Evolutionary conservation across 2,797 vertebrate genomes (phyloP).

Genomic region (Hydrophis major): DNA sequence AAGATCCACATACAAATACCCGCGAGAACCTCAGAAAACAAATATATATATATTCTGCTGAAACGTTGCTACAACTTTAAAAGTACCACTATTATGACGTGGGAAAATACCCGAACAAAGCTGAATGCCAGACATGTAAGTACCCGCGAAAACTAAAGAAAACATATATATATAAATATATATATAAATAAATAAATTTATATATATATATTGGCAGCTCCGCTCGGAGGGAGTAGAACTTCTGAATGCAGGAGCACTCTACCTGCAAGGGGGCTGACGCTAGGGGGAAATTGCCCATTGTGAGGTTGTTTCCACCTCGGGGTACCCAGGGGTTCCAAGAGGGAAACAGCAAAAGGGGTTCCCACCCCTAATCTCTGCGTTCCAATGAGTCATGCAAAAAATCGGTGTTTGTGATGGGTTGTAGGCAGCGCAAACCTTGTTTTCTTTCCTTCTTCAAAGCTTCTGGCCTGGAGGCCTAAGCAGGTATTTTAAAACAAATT

Average conservation of each 20-base stretch:
- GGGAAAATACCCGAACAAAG: no score
- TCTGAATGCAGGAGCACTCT: neutral
- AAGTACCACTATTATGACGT: no score
- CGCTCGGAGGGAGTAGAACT: neutral
- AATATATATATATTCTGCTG: no score
- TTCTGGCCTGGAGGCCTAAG: neutral
- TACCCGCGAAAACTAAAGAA: no score
- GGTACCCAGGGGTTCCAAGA: neutral
- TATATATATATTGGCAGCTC: neutral
- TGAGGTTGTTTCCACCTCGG: neutral
- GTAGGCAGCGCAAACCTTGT: neutral
- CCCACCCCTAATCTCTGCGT: neutral
- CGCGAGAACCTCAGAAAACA: no score
- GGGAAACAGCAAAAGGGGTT: neutral
- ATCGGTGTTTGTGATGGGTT: neutral
- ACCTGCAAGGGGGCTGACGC: neutral
- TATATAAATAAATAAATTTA: no score
- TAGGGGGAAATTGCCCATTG: neutral
- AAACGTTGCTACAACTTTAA: no score
- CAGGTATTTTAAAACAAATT: neutral
- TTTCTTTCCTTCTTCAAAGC: neutral
- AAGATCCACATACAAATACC: no score
- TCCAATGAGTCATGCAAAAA: neutral
- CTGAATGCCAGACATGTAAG: no score
- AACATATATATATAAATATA: no score